Evolutionary conservation across 2,888 invertebrate species (phyloP).

Genomic region (Amphipoea lucens): DNA sequence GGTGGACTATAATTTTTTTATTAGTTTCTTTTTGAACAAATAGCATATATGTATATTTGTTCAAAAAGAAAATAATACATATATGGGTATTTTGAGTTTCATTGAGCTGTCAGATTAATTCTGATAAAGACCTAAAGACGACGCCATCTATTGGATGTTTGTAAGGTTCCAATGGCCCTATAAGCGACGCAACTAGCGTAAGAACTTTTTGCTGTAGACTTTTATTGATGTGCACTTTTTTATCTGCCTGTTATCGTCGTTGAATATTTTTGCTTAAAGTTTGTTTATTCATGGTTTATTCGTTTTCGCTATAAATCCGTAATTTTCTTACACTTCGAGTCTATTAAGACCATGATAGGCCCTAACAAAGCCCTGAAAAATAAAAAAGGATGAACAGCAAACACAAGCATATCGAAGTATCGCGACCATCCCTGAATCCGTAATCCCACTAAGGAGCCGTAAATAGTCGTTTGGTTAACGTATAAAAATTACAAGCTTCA

Average conservation of each 20-base stretch:
- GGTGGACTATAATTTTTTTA: not conserved
- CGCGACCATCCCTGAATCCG: slow-evolving; percentile 36
- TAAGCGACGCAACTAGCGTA: too few relatives aligned
- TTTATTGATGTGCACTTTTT: too few relatives aligned
- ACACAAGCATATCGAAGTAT: slow-evolving; percentile 11
- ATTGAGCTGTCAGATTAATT: not conserved
- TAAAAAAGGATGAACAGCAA: not conserved
- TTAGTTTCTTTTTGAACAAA: not conserved
- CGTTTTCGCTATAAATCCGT: too few relatives aligned
- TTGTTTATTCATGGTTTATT: too few relatives aligned
- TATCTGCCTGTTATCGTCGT: too few relatives aligned
- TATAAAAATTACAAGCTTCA: slow-evolving; percentile 82
- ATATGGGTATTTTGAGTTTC: not conserved
- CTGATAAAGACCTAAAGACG: not conserved
- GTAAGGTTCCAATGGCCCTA: not conserved
- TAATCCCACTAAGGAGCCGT: slow-evolving; percentile 48
- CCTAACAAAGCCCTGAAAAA: not conserved
- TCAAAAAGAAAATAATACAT: too few relatives aligned
- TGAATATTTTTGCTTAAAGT: too few relatives aligned
- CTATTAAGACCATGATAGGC: too few relatives aligned
- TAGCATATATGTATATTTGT: too few relatives aligned
- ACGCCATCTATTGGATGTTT: not conserved
- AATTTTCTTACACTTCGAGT: too few relatives aligned
- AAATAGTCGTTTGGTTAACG: slow-evolving; percentile 71
- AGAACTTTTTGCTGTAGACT: too few relatives aligned